Base-by-base conservation (phyloP, 2,888 invertebrate species). In the Ethmia dodecea region DNA sequence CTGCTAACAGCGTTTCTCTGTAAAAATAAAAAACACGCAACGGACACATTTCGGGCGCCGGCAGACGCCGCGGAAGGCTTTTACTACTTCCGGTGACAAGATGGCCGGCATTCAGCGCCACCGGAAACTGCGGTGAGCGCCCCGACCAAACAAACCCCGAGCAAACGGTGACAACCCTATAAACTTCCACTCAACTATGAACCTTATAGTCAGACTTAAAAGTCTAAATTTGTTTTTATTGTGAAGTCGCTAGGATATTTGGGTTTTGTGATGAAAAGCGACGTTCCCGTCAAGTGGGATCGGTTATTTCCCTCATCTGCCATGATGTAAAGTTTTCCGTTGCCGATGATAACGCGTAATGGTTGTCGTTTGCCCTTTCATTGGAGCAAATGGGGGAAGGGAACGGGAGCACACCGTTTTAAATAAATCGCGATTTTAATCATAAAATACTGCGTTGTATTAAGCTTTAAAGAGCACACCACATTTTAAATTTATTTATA, bases 51-150 rank as follows among this genome's bases (percentile, higher is more conserved):
- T 60, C 50, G 60, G 53, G 60, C 57, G 55, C 55, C 61, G 67
- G 60, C 73, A 69, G 72, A 62, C 67, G 69, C 62, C 67, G 49
- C 79, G 84, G 84, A 86, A 86, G 83, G 76, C 75, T 83, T n/a
- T 86, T 86, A 86, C 84, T 81, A 86, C 84, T 86, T 86, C 86
- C 86, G 70, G 55, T 69, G 71, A 74, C 81, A 83, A 83, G 81
- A 83, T 81, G 83, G 81, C 80, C 68, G 72, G 63, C 71, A 69
- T 72, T 76, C 72, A 72, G 63, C 63, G 67, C 66, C 60, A 52
- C 69, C 71, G 83, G 81, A 83, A 78, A 73, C 78, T 74, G 74
- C 52, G 70, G 71, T 65, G 67, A 58, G 58, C 64, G 60, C 60
- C 66, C 67, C 64, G 13, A 26, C 8, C 5, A 18, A 18, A 18